These are phyloP conservation scores for Gymnocypris eckloni DNA, from an alignment of 2,797 vertebrate species.

Conservation along the genomic window DNA sequence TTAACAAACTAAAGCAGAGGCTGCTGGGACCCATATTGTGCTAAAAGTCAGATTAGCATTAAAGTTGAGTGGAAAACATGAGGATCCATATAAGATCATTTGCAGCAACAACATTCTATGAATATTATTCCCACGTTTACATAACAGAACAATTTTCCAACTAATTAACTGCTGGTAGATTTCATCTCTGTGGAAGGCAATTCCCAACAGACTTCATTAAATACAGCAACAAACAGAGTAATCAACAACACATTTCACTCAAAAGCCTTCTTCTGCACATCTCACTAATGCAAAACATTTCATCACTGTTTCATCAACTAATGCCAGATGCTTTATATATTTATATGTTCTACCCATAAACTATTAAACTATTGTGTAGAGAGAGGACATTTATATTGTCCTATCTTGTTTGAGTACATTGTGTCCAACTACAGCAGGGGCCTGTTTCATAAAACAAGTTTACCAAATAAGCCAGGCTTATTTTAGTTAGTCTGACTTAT, in stretches of 20 bases:
- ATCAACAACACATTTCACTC: slow-evolving; percentile 64
- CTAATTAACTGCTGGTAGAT: slow-evolving; percentile 53
- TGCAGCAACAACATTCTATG: slow-evolving; percentile 4
- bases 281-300: slow-evolving; percentile 17
- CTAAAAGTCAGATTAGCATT: background rate
- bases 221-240: slow-evolving; percentile 62
- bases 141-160: slow-evolving; percentile 52
- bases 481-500: too few relatives aligned
- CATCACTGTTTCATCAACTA: background rate
- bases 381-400: background rate
- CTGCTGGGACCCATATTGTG: background rate
- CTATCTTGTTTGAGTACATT: background rate
- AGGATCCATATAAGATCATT: background rate
- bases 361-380: background rate
- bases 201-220: slow-evolving; percentile 71
- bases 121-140: slow-evolving; percentile 55
- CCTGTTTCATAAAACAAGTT: too few relatives aligned
- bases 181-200: slow-evolving; percentile 22
- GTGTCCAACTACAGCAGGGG: background rate
- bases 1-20: background rate
- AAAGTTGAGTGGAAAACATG: background rate
- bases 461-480: too few relatives aligned
- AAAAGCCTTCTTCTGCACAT: slow-evolving; percentile 27
- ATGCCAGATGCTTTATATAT: slow-evolving; percentile 27
- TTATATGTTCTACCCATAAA: background rate